Conservation (phyloP, 2,888 invertebrate species). For the Stictocephala bisonia region DNA sequence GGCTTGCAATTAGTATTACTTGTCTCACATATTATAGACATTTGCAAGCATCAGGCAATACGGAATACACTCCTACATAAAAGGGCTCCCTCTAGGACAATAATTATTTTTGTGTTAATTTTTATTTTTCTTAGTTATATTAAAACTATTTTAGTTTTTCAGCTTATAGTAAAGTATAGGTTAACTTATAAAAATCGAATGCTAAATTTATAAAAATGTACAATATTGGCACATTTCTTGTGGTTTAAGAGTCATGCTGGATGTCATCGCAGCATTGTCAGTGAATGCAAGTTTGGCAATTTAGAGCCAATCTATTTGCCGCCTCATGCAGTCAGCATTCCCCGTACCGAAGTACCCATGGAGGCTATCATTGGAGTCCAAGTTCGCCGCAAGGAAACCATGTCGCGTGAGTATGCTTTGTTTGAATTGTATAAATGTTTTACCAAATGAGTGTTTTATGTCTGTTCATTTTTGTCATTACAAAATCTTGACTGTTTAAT, state of each 20-base stretch:
- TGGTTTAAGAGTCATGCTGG: conserved; percentile 87
- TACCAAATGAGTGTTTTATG: conserved; percentile 79
- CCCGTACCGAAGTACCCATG: conserved; percentile 98
- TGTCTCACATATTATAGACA: too few species aligned
- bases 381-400: conserved; percentile 82
- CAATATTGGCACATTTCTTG: not conserved
- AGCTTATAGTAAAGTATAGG: not conserved
- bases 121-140: too few species aligned
- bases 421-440: too few species aligned
- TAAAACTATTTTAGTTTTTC: too few species aligned
- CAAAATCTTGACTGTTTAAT: conserved; percentile 32
- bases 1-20: too few species aligned
- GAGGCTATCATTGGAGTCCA: conserved; percentile 98
- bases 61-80: too few species aligned
- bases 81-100: too few species aligned
- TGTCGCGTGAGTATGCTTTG: conserved; percentile 82
- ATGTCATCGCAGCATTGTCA: conserved; percentile 90
- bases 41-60: too few species aligned
- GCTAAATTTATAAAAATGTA: not conserved
- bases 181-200: not conserved
- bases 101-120: too few species aligned
- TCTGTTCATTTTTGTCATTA: conserved; percentile 60
- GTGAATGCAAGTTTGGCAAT: conserved; percentile 97
- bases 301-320: conserved; percentile 99
- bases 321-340: conserved; percentile 98